Evolutionary conservation across 1,140 invertebrate genomes (phyloP).

Genomic region (Caenorhabditis latens): DNA sequence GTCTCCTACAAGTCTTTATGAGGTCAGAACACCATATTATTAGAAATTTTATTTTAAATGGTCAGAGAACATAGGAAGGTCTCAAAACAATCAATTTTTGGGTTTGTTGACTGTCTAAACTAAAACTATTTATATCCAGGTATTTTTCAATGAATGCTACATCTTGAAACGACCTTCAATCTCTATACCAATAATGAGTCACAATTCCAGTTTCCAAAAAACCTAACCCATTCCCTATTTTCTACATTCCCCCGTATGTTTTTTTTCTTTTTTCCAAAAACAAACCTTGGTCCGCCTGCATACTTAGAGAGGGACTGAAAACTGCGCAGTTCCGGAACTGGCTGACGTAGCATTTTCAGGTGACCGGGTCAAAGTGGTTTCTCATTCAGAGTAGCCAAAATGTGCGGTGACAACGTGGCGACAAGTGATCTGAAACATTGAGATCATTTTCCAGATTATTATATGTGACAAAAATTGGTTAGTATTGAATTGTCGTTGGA

Average conservation of each 20-base stretch:
- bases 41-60: no score
- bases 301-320: slow-evolving; percentile 77
- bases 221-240: slow-evolving; percentile 53
- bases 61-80: no score
- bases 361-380: slow-evolving; percentile 51
- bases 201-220: background rate
- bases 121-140: no score
- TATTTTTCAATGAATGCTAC: no score
- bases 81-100: no score
- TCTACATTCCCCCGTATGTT: slow-evolving; percentile 9
- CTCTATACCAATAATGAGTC: no score
- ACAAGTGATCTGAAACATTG: slow-evolving; percentile 1
- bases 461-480: no score
- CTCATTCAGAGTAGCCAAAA: slow-evolving; percentile 53
- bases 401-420: slow-evolving; percentile 49
- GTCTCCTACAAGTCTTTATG: no score
- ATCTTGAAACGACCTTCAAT: no score
- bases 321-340: slow-evolving; percentile 77
- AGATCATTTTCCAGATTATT: background rate
- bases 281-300: slow-evolving; percentile 62
- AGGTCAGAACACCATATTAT: no score
- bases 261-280: background rate
- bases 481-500: no score
- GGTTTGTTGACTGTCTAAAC: no score
- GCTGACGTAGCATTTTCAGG: slow-evolving; percentile 75